Evolutionary conservation across 2,113 vertebrate species (phyloP).

Genomic region (Junco hyemalis): DNA sequence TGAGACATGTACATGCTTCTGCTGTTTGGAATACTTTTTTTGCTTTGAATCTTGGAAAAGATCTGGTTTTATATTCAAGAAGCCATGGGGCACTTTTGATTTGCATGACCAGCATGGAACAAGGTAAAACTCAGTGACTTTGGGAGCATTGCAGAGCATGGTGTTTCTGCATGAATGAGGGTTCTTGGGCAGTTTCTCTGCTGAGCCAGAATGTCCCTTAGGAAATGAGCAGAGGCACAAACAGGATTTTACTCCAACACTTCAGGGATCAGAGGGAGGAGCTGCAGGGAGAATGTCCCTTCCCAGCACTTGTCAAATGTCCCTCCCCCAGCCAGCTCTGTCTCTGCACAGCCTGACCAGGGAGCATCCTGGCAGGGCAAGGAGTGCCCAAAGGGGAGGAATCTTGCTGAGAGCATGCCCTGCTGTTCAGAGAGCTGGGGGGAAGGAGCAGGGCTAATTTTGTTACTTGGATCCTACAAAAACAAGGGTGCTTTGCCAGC

Average conservation of each 20-base stretch:
- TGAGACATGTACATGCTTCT: neutral
- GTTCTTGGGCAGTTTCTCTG: neutral
- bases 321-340: neutral
- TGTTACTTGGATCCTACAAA: neutral
- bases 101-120: neutral
- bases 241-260: neutral
- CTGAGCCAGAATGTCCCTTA: neutral
- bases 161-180: neutral
- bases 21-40: neutral
- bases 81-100: neutral
- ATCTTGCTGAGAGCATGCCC: neutral
- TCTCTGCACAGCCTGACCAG: neutral
- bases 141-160: neutral
- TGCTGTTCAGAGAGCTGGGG: neutral
- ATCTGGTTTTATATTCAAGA: neutral
- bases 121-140: neutral
- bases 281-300: neutral
- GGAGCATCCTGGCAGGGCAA: neutral
- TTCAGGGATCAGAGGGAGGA: neutral
- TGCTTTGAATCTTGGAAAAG: neutral
- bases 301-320: neutral
- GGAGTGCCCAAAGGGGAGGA: neutral
- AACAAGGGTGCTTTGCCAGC: neutral
- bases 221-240: neutral
- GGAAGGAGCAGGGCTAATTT: neutral